A percentile compares a stretch with the other conserved stretches of the same genome.
These are phyloP conservation scores for Halocaridina rubra DNA, from an alignment of 2,888 invertebrate genomes.

Conservation along the genomic window DNA sequence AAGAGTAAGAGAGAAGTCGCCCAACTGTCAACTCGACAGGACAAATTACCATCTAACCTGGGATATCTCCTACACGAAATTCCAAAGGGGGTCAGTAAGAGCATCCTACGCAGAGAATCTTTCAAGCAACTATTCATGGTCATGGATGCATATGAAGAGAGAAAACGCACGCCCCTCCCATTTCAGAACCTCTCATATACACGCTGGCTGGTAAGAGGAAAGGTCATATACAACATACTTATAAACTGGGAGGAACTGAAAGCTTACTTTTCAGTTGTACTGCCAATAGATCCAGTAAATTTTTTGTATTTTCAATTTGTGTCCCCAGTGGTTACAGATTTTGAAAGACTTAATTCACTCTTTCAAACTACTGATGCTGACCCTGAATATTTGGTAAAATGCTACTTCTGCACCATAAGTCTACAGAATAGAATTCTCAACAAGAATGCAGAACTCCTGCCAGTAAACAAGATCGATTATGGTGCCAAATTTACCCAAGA, in stretches of 20 bases:
- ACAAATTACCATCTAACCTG: not conserved
- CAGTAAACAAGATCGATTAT: not conserved
- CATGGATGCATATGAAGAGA: no score
- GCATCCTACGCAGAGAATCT: conserved; percentile 2
- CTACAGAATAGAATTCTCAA: not conserved
- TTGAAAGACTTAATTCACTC: not conserved
- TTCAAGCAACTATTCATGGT: no score
- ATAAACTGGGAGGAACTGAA: no score
- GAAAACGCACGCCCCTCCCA: no score
- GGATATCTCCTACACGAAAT: not conserved
- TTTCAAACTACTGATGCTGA: not conserved
- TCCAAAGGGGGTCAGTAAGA: conserved; percentile 9
- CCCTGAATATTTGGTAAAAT: not conserved
- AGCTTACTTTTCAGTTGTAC: not conserved
- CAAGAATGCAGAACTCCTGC: not conserved
- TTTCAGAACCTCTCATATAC: not conserved
- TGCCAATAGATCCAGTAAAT: not conserved
- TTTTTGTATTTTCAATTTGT: not conserved
- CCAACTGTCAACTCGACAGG: not conserved
- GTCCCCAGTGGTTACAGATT: not conserved
- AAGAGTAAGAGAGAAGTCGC: no score
- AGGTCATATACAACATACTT: no score
- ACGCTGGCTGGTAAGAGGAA: not conserved
- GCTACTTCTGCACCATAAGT: not conserved
- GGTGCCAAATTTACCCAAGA: not conserved